Base-by-base conservation (phyloP, 2,113 vertebrate species). In the Thunnus thynnus region DNA sequence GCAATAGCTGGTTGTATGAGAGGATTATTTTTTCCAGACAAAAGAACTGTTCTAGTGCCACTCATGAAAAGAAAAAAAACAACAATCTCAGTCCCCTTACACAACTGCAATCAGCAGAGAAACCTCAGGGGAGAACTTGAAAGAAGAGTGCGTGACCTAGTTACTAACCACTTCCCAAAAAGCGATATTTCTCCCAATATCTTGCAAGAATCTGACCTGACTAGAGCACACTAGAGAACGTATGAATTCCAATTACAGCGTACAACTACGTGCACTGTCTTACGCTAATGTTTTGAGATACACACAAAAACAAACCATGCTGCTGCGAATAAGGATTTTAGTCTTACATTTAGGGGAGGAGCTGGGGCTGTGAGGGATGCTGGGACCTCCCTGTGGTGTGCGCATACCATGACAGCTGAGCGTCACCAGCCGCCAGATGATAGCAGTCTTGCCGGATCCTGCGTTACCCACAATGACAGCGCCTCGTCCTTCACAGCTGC, bases 351-450 rank as follows among this genome's bases (percentile, higher is more conserved):
- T 96, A 1, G 96, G 96, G 50, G 97, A 96, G 5, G 96, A 92
- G 66, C 91, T 50, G 0, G 97, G 96, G 76, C 96, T 97, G 87
- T 91, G 97, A 70, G 96, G 96, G 50, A 97, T 95, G 84, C 50
- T 76, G 58, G 97, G 76, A 69, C 84, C 91, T 61, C 88, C 98
- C 76, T 98, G 98, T 70, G 96, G 95, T 92, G 98, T 97, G 75
- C 97, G 97, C 81, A 94, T 95, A 17, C 97, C 97, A 0, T 99
- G 98, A 90, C 98, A 98, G 95, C 98, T 99, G 55, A 99, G 96
- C 0, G 97, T 96, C 92, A 99, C 97, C 91, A 99, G 93, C 72
- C 97, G 96, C 69, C 98, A 99, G 86, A 99, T 93, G 82, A 98
- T 62, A 0, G 98, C 98, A 0, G 97, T 99, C 94, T 99, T 99